Evolutionary conservation across 1,140 invertebrate genomes (phyloP), one percentile per base, ranked within the genome.

Genomic region (Pogonomyrmex barbatus): DNA sequence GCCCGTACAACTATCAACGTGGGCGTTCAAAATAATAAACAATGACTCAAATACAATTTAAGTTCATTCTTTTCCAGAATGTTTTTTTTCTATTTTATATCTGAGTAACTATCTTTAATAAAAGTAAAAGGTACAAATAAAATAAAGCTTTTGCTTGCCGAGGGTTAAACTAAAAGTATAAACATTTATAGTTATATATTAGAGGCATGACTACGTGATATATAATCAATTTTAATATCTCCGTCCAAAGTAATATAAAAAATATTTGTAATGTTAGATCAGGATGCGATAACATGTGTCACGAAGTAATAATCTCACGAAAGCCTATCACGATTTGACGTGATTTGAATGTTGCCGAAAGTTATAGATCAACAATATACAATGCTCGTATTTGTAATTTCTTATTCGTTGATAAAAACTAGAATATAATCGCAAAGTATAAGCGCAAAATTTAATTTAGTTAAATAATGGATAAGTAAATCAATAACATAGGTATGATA

Each of bases 21-120:
- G 4, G 45, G 9, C 3, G 78, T 58, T 24, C n/a, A 56, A 56
- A 87, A 87, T 14, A 54, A 79, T 79, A 85, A 89, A 87, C 75
- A 79, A 67, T 36, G 54, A 36, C 33, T 9, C 12, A 71, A 87
- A 79, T 24, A n/a, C 33, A 45, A 52, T 52, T 39, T 12, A 12
- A 52, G 24, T 24, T 24, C 30, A 71, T 71, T 82, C 42, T 45
- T 10, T 47, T 45, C 17, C 2, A 39, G 3, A 65, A 14, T 24
- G 9, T 10, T 42, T 42, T 65, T 10, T n/a, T 42, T 24, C 24
- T 24, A 24, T 24, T 24, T 54, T n/a, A 17, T 17, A 36, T 65
- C 36, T n/a, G 1, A 67, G 45, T 42, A 9, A n/a, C 0, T 17
- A 3, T 65, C 39, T 67, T 67, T 10, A 39, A n/a, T 65, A 2